Base-by-base conservation (phyloP, 2,888 invertebrate species). In the Frankliniella fusca region DNA sequence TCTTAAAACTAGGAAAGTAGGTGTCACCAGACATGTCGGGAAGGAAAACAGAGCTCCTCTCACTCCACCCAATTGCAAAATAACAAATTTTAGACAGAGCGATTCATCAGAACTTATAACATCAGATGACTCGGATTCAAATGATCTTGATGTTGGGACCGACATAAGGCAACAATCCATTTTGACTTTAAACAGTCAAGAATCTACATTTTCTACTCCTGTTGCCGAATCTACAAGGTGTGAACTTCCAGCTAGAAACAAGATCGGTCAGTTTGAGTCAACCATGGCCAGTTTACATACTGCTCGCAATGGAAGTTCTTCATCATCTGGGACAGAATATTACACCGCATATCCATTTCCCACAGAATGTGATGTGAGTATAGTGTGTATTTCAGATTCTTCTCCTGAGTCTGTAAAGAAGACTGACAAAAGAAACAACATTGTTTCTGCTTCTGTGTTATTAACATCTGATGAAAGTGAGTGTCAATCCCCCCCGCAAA, bases 391-490 rank as follows among this genome's bases (percentile, higher is more conserved):
- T 11, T 76, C 70, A 23, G 70, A 76, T 23, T 76, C 70, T 2
- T 76, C 70, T 27, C 27, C 70, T 27, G 70, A 76, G 27, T 27
- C 27, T 9, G 27, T 10, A 0, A 76, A 27, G 27, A 76, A 76
- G 27, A 9, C 70, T 10, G 27, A 10, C 10, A 27, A 23, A 9
- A 12, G 1, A 23, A 76, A 9, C 10, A 76, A 27, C 54, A 54
- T 15, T 20, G 0, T 54, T 15, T 15, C 15, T 27, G 70, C 27
- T 27, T 76, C 70, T 27, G 70, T 76, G 12, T 38, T 38, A 38
- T 38, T 38, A 5, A 27, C 70, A 12, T 76, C 70, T 23, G 70
- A 76, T 76, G 70, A 76, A 76, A 76, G 70, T 76, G 70, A 76
- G 18, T 61, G 38, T 38, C 38, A 38, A 38, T 38, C 38, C 38